Evolutionary conservation across 1,140 invertebrate species (phyloP).

Genomic region (Drosophila littoralis): DNA sequence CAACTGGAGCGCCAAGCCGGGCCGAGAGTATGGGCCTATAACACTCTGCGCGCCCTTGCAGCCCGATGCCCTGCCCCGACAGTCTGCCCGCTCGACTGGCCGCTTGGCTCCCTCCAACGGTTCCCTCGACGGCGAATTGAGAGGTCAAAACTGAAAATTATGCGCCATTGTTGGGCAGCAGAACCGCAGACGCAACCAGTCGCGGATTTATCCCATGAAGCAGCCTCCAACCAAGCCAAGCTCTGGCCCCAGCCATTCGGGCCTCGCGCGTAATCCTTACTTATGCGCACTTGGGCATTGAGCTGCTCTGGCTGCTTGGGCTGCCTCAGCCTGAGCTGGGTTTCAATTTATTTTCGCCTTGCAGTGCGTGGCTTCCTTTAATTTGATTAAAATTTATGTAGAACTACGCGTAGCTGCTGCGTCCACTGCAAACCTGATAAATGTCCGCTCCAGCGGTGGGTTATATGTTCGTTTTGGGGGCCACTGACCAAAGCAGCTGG

Average conservation of each 20-base stretch:
- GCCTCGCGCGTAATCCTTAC: slow-evolving; percentile 70
- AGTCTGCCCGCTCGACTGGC: slow-evolving; percentile 30
- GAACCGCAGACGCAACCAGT: slow-evolving; percentile 11
- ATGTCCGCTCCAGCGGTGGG: slow-evolving; percentile 10
- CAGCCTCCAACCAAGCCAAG: background rate
- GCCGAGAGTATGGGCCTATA: background rate
- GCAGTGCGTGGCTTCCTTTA: slow-evolving; percentile 65
- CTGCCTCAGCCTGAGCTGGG: slow-evolving; percentile 14
- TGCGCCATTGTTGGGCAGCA: slow-evolving; percentile 68
- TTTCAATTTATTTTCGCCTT: slow-evolving; percentile 69
- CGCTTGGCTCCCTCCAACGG: background rate
- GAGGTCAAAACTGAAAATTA: slow-evolving; percentile 80
- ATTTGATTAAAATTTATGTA: slow-evolving; percentile 82
- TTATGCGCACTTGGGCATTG: slow-evolving; percentile 64
- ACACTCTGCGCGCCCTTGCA: background rate
- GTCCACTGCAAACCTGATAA: slow-evolving; percentile 40
- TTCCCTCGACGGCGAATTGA: slow-evolving; percentile 71
- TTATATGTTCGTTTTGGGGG: slow-evolving; percentile 20
- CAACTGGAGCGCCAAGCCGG: slow-evolving; percentile 41
- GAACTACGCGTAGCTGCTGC: slow-evolving; percentile 44
- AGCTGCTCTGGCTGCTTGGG: background rate
- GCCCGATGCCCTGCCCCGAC: background rate
- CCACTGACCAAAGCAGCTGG: slow-evolving; percentile 11
- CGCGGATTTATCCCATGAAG: slow-evolving; percentile 21
- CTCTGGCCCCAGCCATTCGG: slow-evolving; percentile 22